Evolutionary conservation across 2,113 vertebrate genomes (phyloP).

Genomic region (Capreolus pygargus): DNA sequence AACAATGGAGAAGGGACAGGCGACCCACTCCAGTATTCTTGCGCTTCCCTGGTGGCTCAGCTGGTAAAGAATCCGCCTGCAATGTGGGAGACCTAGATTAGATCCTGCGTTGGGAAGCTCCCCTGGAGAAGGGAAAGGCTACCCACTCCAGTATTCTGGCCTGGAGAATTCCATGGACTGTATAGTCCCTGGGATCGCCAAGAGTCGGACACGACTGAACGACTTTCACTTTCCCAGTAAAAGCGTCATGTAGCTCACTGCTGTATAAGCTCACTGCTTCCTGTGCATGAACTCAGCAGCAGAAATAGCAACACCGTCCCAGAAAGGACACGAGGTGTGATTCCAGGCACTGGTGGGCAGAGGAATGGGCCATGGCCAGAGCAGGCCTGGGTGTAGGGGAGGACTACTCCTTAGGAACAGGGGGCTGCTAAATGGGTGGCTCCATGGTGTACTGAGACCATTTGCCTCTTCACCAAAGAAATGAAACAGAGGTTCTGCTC

Average conservation of each 20-base stretch:
- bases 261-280: not conserved
- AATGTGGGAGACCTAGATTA: not conserved
- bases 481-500: not conserved
- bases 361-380: not conserved
- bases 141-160: not conserved
- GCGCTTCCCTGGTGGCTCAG: not conserved
- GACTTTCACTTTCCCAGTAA: not conserved
- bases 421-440: not conserved
- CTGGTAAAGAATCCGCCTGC: not conserved
- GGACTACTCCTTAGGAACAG: not conserved
- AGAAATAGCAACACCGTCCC: not conserved
- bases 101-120: not conserved
- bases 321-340: not conserved
- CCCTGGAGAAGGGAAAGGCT: not conserved
- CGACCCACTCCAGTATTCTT: not conserved
- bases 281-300: not conserved
- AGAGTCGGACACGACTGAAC: fast-evolving
- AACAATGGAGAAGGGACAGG: not conserved
- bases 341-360: not conserved
- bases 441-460: not conserved
- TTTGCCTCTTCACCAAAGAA: not conserved
- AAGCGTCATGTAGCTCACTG: not conserved
- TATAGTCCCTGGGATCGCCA: not conserved
- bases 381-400: not conserved
- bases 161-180: not conserved